phyloP scores from a whole-genome alignment of 2,888 invertebrate species.

The Phortica magna region DNA sequence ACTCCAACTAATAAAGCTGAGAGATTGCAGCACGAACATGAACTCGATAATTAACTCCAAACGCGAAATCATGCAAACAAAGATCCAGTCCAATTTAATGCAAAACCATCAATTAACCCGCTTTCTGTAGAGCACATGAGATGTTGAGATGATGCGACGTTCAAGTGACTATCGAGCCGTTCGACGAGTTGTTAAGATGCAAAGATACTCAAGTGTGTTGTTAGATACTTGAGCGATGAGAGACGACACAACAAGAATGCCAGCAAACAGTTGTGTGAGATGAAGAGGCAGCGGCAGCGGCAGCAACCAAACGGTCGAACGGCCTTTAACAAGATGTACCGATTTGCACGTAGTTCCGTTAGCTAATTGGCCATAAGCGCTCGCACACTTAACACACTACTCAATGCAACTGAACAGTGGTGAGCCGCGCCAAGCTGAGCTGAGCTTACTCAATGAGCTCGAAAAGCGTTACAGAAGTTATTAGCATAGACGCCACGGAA shows the following conservation, averaged over 20 bases:
- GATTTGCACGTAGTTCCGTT: constrained; percentile 72
- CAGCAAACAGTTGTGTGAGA: background rate
- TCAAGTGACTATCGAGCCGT: background rate
- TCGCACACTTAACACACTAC: constrained; percentile 31
- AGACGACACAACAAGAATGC: background rate
- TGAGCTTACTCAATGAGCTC: constrained; percentile 22
- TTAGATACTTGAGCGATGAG: constrained; percentile 10
- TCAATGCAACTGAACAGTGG: background rate
- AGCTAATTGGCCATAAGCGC: constrained; percentile 62
- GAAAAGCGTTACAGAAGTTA: constrained; percentile 37
- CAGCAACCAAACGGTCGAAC: constrained; percentile 35
- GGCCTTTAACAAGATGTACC: constrained; percentile 58
- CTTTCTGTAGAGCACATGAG: constrained; percentile 53
- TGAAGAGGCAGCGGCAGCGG: constrained; percentile 30
- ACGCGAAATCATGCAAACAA: constrained; percentile 53
- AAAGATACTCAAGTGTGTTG: constrained; percentile 54
- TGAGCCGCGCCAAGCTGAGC: constrained; percentile 2
- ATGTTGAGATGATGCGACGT: background rate
- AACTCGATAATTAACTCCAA: constrained; percentile 67
- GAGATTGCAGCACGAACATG: constrained; percentile 69
- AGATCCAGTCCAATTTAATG: constrained; percentile 68
- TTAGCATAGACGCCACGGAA: constrained; percentile 35
- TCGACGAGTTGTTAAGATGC: constrained; percentile 25
- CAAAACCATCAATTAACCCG: constrained; percentile 72
- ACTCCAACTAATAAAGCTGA: constrained; percentile 60